phyloP scores from a whole-genome alignment of 2,888 invertebrate genomes.

The Nemotelus nigrinus region DNA sequence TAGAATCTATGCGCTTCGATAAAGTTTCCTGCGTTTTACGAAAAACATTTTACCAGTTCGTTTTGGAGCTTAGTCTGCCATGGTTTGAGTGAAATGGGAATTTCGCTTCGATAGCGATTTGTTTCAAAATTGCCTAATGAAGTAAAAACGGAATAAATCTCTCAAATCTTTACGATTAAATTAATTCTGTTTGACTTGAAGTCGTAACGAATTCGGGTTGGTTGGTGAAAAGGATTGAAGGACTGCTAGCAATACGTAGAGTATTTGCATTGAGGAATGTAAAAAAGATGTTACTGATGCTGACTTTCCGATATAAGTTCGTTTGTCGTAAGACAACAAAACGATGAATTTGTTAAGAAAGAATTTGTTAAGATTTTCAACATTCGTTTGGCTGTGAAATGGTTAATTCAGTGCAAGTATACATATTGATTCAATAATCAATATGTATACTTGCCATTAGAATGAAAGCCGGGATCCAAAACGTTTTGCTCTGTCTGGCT shows the following conservation, averaged over 20 bases:
- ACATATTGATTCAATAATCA: no score
- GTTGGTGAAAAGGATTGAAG: slow-evolving; percentile 19
- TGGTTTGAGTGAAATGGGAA: slow-evolving; percentile 28
- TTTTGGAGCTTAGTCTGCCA: slow-evolving; percentile 37
- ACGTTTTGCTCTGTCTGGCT: no score
- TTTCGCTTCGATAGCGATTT: slow-evolving; percentile 40
- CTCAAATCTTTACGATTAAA: slow-evolving; percentile 37
- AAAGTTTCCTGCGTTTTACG: slow-evolving; percentile 32
- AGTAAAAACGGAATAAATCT: slow-evolving; percentile 43
- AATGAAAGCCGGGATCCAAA: no score
- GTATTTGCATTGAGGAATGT: not conserved
- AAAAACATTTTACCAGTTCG: slow-evolving; percentile 36
- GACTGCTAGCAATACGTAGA: not conserved
- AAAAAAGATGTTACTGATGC: not conserved
- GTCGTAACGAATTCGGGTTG: not conserved
- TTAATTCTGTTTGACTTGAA: slow-evolving; percentile 41
- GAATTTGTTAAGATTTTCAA: no score
- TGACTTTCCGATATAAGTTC: no score
- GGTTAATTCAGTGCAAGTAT: no score
- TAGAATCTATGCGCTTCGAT: not conserved
- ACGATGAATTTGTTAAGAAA: no score
- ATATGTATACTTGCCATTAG: no score
- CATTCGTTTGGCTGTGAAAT: no score
- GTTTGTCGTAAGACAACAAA: no score
- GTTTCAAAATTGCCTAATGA: slow-evolving; percentile 42